A percentile compares a stretch with the other conserved stretches of the same genome.
These are phyloP conservation scores for Sebastes matsubarae DNA, from an alignment of 2,797 vertebrate species.

Conservation along the genomic window DNA sequence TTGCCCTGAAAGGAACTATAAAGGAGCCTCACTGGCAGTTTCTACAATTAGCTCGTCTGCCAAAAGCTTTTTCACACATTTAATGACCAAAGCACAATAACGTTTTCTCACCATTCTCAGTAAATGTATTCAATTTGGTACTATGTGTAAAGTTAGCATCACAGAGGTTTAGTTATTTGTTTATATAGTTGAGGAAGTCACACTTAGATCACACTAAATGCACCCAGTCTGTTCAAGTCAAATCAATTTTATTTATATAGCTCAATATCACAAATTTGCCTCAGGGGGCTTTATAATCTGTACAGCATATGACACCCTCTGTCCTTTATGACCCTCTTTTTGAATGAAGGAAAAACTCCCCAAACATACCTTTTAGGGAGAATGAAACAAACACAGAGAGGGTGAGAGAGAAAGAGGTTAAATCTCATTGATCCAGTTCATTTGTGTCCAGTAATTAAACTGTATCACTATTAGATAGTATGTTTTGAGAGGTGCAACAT, in stretches of 20 bases:
- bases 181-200: neutral
- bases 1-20: neutral
- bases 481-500: neutral
- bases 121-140: neutral
- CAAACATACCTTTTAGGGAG: neutral
- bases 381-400: neutral
- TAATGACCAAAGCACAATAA: neutral
- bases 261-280: neutral
- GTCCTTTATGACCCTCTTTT: too few species aligned
- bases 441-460: neutral
- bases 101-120: neutral
- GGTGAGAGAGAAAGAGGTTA: neutral
- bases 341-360: neutral
- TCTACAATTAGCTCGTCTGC: neutral
- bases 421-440: neutral
- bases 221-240: neutral
- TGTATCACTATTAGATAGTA: neutral
- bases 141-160: neutral
- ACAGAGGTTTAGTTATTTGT: neutral
- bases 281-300: neutral
- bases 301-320: too few species aligned
- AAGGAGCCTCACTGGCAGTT: neutral
- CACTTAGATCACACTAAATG: neutral
- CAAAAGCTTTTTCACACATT: neutral
- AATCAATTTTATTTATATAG: neutral